A percentile compares a stretch with the other conserved stretches of the same genome.
These are phyloP conservation scores for Epinephelus awoara DNA, from an alignment of 2,797 vertebrate genomes.

Conservation along the genomic window DNA sequence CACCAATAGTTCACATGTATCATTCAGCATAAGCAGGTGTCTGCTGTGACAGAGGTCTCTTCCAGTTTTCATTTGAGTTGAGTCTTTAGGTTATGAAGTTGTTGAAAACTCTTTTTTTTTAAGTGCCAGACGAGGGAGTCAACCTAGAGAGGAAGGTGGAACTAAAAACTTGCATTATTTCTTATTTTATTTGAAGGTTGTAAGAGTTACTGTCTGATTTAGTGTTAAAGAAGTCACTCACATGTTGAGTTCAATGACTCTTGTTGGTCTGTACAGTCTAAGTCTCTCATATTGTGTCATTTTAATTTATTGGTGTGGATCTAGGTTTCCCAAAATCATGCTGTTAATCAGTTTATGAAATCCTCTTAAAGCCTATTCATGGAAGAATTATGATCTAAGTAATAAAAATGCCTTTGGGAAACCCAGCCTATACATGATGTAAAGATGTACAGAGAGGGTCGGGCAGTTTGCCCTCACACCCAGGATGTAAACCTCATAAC, in stretches of 20 bases:
- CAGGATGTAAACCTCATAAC: constrained; percentile 84
- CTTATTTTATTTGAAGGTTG: constrained; percentile 62
- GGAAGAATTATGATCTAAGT: constrained; percentile 40
- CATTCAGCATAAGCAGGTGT: constrained; percentile 48
- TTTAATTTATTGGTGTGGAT: constrained; percentile 80
- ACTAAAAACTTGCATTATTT: constrained; percentile 43
- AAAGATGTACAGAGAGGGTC: constrained; percentile 87
- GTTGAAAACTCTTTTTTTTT: constrained; percentile 37
- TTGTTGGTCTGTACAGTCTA: constrained; percentile 66
- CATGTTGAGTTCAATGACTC: constrained; percentile 48
- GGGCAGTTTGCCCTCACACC: constrained; percentile 55
- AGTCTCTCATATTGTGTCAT: constrained; percentile 66
- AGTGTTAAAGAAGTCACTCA: constrained; percentile 44
- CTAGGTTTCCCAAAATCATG: constrained; percentile 67
- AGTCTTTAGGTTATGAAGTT: constrained; percentile 51
- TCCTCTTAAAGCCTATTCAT: constrained; percentile 36
- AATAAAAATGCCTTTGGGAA: constrained; percentile 69
- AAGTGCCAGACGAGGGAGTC: constrained; percentile 71
- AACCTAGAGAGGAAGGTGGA: constrained; percentile 35
- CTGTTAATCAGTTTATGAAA: constrained; percentile 44
- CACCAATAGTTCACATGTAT: constrained; percentile 37
- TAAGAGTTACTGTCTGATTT: constrained; percentile 54
- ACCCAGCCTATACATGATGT: constrained; percentile 72
- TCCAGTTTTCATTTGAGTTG: constrained; percentile 43
- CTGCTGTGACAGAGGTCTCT: constrained; percentile 40